These are phyloP conservation scores for Eriocheir sinensis DNA, from an alignment of 1,140 invertebrate species.

Conservation along the genomic window DNA sequence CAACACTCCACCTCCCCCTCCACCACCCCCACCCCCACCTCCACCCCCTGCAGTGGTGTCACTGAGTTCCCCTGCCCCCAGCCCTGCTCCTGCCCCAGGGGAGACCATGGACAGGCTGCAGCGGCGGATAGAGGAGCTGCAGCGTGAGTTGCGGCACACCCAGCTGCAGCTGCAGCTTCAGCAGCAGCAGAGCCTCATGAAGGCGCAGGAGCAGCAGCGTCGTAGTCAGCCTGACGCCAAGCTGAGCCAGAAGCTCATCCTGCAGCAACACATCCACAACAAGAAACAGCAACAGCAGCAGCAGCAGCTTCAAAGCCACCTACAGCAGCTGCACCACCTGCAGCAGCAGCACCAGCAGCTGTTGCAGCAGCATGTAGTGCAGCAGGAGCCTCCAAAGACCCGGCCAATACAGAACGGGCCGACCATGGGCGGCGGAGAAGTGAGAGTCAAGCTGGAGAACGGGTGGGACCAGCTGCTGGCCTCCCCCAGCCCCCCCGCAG, in stretches of 20 bases:
- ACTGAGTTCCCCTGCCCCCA: not conserved
- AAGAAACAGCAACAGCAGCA: constrained; percentile 84
- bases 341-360: constrained; percentile 76
- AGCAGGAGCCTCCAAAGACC: constrained; percentile 12
- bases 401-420: constrained; percentile 42
- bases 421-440: constrained; percentile 42
- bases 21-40: constrained; percentile 79
- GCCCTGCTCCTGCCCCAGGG: constrained; percentile 82
- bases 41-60: constrained; percentile 63
- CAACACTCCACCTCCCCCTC: constrained; percentile 78
- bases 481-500: constrained; percentile 78
- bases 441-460: constrained; percentile 72
- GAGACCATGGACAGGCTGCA: constrained; percentile 93
- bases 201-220: constrained; percentile 84
- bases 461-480: constrained; percentile 71
- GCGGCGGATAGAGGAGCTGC: constrained; percentile 92
- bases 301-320: constrained; percentile 83
- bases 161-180: constrained; percentile 78
- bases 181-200: constrained; percentile 77
- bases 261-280: constrained; percentile 88
- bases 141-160: constrained; percentile 87
- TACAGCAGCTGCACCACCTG: constrained; percentile 81
- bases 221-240: constrained; percentile 80
- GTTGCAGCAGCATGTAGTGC: constrained; percentile 74
- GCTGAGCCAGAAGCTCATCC: constrained; percentile 83